phyloP scores from a whole-genome alignment of 64 coral and sea anemone genomes.

The Actinia equina region DNA sequence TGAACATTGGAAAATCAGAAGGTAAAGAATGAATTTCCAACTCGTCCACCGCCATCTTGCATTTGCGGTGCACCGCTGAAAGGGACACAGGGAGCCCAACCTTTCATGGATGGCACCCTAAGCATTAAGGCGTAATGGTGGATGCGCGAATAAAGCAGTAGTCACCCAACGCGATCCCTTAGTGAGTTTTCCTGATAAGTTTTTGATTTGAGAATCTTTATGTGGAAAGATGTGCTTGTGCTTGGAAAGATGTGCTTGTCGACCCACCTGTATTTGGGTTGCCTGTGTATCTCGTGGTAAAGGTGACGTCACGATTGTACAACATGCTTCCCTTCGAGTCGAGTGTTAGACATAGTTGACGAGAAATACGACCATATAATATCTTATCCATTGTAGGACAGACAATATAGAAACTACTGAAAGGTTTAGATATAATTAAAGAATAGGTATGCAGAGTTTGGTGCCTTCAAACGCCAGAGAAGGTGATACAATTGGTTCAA shows the following conservation, averaged over 20 bases:
- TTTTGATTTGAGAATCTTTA: too few relatives aligned
- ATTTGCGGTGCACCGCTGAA: background rate
- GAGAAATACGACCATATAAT: too few relatives aligned
- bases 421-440: background rate
- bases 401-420: background rate
- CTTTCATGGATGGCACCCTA: too few relatives aligned
- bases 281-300: background rate
- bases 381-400: background rate
- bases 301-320: slow-evolving; percentile 27
- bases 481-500: background rate
- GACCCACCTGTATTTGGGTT: background rate
- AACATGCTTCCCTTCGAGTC: slow-evolving; percentile 5
- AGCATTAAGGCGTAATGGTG: too few relatives aligned
- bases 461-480: background rate
- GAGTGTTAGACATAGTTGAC: too few relatives aligned
- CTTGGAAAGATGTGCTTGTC: too few relatives aligned
- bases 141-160: too few relatives aligned
- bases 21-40: background rate
- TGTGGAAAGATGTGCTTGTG: too few relatives aligned
- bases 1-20: background rate
- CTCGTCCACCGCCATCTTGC: background rate
- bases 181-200: too few relatives aligned
- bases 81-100: background rate
- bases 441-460: slow-evolving; percentile 10
- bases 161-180: too few relatives aligned